Evolutionary conservation across 2,888 invertebrate genomes (phyloP).

Genomic region (Carcina quercana): DNA sequence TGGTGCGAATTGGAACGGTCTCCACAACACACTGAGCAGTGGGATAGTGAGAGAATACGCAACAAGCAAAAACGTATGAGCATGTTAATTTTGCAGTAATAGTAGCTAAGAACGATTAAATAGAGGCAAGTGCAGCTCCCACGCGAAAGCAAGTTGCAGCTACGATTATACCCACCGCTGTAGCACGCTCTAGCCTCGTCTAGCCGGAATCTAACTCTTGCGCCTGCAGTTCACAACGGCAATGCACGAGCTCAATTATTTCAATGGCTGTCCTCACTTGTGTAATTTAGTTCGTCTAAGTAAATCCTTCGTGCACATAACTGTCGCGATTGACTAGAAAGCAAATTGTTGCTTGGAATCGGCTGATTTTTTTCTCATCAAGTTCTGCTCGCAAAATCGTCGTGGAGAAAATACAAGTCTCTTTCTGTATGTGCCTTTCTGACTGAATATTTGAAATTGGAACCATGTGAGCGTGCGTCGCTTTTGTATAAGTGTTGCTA

Average conservation of each 20-base stretch:
- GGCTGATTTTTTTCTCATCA: no score
- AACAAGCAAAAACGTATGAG: slow-evolving; percentile 32
- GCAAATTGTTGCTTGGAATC: slow-evolving; percentile 3
- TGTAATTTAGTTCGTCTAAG: slow-evolving; percentile 18
- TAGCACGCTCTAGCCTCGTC: slow-evolving; percentile 11
- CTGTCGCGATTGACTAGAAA: slow-evolving; percentile 15
- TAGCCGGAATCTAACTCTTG: slow-evolving; percentile 13
- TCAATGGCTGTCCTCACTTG: slow-evolving; percentile 9
- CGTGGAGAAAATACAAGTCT: no score
- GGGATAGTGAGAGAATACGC: slow-evolving; percentile 26
- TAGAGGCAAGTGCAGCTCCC: slow-evolving; percentile 39
- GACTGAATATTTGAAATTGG: no score
- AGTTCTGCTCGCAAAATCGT: no score
- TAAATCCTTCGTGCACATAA: slow-evolving; percentile 14
- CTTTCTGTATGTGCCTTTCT: no score
- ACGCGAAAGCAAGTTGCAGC: slow-evolving; percentile 37
- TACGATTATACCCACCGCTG: slow-evolving; percentile 22
- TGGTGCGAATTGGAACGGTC: no score
- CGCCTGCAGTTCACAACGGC: slow-evolving; percentile 13
- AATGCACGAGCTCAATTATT: slow-evolving; percentile 13
- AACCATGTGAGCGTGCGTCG: no score
- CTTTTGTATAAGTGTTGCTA: no score
- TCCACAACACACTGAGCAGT: slow-evolving; percentile 13
- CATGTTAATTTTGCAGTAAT: slow-evolving; percentile 39
- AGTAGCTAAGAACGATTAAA: slow-evolving; percentile 25